These are phyloP conservation scores for Ictidomys tridecemlineatus DNA, from an alignment of 2,113 vertebrate species.

Conservation along the genomic window DNA sequence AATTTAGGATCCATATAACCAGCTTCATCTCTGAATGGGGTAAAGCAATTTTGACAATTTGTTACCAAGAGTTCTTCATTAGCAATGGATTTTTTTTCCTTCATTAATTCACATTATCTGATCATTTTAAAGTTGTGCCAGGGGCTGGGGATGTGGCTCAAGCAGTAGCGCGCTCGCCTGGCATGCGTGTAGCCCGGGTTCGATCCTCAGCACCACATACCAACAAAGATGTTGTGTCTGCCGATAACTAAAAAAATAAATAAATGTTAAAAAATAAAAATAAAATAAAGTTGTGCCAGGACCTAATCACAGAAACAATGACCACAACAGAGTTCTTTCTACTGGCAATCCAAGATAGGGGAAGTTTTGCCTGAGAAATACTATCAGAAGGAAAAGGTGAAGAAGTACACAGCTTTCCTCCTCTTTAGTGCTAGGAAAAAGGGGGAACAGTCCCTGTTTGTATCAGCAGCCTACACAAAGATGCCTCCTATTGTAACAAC, in stretches of 20 bases:
- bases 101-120: constrained; percentile 5
- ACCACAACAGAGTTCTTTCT: not conserved
- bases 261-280: too few species aligned
- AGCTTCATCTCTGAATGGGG: not conserved
- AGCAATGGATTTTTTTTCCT: not conserved
- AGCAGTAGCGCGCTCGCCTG: too few species aligned
- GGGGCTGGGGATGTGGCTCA: not conserved
- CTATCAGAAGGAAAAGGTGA: not conserved
- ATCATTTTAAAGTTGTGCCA: not conserved
- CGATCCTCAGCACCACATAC: too few species aligned
- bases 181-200: too few species aligned
- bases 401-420: not conserved
- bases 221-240: too few species aligned
- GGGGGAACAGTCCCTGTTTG: constrained; percentile 57
- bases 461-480: constrained; percentile 63
- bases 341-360: not conserved
- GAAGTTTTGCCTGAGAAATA: constrained; percentile 6
- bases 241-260: too few species aligned
- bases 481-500: constrained; percentile 63
- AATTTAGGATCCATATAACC: not conserved
- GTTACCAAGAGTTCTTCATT: constrained; percentile 22
- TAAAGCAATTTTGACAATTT: not conserved
- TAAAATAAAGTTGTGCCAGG: not conserved
- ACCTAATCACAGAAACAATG: constrained; percentile 37
- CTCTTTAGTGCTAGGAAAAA: not conserved